Conservation (phyloP, 2,888 invertebrate species). For the Drosophila anceps region DNA sequence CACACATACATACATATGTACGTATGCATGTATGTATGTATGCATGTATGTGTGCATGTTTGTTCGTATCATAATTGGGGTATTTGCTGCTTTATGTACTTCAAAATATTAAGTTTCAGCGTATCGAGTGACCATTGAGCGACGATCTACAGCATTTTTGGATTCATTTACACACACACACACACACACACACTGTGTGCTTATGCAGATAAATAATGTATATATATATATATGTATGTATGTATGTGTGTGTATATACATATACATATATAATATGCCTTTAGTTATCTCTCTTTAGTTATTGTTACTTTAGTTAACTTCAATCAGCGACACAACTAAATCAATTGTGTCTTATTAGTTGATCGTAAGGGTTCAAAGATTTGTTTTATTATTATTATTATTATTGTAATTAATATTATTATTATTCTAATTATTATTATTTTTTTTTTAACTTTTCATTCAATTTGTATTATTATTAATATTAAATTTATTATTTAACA, state of each 20-base stretch:
- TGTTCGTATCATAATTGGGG: conserved; percentile 1
- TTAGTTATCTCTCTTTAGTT: background rate
- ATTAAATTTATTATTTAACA: too few relatives aligned
- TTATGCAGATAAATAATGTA: background rate
- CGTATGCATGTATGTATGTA: background rate
- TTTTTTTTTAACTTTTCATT: background rate
- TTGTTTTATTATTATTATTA: too few relatives aligned
- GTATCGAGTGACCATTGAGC: conserved; percentile 35
- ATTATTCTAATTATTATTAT: too few relatives aligned
- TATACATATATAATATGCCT: background rate
- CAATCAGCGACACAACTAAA: conserved; percentile 36
- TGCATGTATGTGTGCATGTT: background rate
- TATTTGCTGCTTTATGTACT: conserved; percentile 4
- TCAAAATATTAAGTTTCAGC: conserved; percentile 36
- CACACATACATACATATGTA: background rate
- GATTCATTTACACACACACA: background rate
- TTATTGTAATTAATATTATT: too few relatives aligned
- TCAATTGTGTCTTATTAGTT: background rate
- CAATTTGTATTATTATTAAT: too few relatives aligned
- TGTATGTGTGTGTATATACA: too few relatives aligned
- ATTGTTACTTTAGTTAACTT: background rate
- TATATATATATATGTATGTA: background rate
- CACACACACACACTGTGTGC: background rate
- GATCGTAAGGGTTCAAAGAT: conserved; percentile 1
- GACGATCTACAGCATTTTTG: conserved; percentile 22